These are phyloP conservation scores for Drosophila rubida DNA, from an alignment of 2,888 invertebrate genomes.

Conservation along the genomic window DNA sequence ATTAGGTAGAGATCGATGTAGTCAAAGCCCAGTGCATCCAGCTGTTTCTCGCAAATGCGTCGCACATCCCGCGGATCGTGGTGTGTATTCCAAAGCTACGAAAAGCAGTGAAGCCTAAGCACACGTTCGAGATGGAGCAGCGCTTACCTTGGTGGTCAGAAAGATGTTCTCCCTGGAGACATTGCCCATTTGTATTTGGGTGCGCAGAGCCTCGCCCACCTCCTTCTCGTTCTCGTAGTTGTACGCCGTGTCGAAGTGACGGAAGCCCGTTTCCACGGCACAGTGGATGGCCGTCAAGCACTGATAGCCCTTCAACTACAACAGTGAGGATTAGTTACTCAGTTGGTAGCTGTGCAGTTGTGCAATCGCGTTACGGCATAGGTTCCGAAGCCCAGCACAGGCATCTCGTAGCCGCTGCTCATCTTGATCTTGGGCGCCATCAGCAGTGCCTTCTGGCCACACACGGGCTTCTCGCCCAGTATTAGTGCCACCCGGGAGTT, in stretches of 20 bases:
- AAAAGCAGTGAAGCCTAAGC: neutral
- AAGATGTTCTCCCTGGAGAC: constrained; percentile 84
- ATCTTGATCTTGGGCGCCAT: constrained; percentile 87
- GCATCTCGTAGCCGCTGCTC: constrained; percentile 88
- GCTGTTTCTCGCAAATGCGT: constrained; percentile 87
- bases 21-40: constrained; percentile 88
- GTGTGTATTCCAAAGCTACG: constrained; percentile 70
- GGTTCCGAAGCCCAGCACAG: constrained; percentile 90
- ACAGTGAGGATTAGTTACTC: neutral
- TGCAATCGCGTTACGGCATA: constrained; percentile 24
- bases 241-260: constrained; percentile 86
- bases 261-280: constrained; percentile 86
- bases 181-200: constrained; percentile 84
- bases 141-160: constrained; percentile 78
- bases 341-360: neutral
- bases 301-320: constrained; percentile 71
- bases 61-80: constrained; percentile 90
- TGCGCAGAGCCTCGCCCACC: constrained; percentile 84
- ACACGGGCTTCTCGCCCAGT: constrained; percentile 54
- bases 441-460: constrained; percentile 43
- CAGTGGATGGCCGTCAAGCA: constrained; percentile 82
- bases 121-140: neutral
- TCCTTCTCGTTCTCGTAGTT: constrained; percentile 85
- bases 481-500: constrained; percentile 44
- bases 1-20: constrained; percentile 93